These are phyloP conservation scores for Lasioglossum baleicum DNA, from an alignment of 1,140 invertebrate species.

Conservation along the genomic window DNA sequence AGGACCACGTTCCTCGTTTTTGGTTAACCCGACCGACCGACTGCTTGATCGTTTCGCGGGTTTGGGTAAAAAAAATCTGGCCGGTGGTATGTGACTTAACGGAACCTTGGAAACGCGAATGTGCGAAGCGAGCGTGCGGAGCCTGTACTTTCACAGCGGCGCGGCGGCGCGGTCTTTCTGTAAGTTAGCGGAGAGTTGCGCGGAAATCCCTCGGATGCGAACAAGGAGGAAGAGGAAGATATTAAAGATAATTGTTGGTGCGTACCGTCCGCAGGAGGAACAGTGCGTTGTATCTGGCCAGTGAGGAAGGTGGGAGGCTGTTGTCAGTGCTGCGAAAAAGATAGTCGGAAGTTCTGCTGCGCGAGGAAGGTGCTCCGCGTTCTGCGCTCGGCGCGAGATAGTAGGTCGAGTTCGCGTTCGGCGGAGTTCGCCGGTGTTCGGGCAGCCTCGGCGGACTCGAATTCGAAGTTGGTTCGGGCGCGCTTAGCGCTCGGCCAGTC, in stretches of 20 bases:
- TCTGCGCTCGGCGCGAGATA: slow-evolving; percentile 32
- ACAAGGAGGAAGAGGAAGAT: background rate
- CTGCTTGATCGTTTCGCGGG: too few relatives aligned
- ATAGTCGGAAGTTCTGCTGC: slow-evolving; percentile 25
- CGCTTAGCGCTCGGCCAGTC: slow-evolving; percentile 38
- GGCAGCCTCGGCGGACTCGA: slow-evolving; percentile 32
- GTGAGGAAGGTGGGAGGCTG: background rate
- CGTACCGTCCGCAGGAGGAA: background rate
- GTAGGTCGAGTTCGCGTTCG: slow-evolving; percentile 53
- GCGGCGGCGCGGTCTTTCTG: background rate
- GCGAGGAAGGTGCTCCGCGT: slow-evolving; percentile 3
- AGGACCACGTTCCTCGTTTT: background rate
- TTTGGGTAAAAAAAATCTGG: background rate
- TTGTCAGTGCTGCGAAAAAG: slow-evolving; percentile 7
- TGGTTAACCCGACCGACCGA: too few relatives aligned
- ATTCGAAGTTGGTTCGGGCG: slow-evolving; percentile 43
- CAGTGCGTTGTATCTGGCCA: background rate
- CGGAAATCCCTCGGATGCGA: background rate
- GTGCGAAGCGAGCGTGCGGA: background rate
- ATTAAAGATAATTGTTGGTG: background rate
- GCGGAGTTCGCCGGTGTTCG: slow-evolving; percentile 22
- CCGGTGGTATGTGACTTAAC: background rate
- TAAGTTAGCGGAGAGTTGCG: too few relatives aligned
- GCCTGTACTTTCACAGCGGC: background rate
- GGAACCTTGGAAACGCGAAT: slow-evolving; percentile 5